Percentiles rank a stretch among this genome's conserved stretches.
Conservation (phyloP, 2,888 invertebrate species). For the Apamea monoglypha region DNA sequence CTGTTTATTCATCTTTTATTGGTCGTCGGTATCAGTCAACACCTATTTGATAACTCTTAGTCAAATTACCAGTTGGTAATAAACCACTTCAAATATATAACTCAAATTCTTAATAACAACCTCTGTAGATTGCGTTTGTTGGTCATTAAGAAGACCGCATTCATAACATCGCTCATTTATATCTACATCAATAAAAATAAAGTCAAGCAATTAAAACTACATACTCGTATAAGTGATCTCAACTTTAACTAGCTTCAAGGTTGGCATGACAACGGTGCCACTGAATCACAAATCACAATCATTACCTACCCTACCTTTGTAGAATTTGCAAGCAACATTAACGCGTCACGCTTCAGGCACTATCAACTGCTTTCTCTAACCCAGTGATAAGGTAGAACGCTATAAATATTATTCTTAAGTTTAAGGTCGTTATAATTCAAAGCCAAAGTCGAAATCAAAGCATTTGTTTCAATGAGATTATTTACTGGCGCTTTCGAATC, state of each 20-base stretch:
- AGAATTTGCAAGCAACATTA: slow-evolving; percentile 64
- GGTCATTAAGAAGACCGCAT: slow-evolving; percentile 27
- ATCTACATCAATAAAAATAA: slow-evolving; percentile 46
- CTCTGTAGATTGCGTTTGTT: slow-evolving; percentile 4
- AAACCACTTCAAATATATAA: background rate
- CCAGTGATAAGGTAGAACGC: slow-evolving; percentile 39
- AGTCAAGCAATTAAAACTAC: slow-evolving; percentile 44
- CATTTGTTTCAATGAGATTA: background rate
- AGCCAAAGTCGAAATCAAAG: background rate
- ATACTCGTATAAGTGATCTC: slow-evolving; percentile 31
- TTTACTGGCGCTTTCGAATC: background rate
- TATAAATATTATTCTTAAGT: slow-evolving; percentile 39
- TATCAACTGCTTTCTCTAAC: slow-evolving; percentile 65
- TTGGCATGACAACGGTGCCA: slow-evolving; percentile 61
- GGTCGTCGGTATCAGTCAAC: background rate
- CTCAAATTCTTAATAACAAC: background rate
- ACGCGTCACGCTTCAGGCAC: slow-evolving; percentile 60
- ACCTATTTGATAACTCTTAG: background rate
- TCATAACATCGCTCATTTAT: slow-evolving; percentile 33
- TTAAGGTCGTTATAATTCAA: slow-evolving; percentile 18
- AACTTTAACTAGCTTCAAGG: slow-evolving; percentile 60
- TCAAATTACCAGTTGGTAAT: background rate
- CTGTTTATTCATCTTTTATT: background rate
- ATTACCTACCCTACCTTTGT: slow-evolving; percentile 63
- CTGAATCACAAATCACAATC: slow-evolving; percentile 62